Evolutionary conservation across 2,797 vertebrate genomes (phyloP).

Genomic region (Emys orbicularis): DNA sequence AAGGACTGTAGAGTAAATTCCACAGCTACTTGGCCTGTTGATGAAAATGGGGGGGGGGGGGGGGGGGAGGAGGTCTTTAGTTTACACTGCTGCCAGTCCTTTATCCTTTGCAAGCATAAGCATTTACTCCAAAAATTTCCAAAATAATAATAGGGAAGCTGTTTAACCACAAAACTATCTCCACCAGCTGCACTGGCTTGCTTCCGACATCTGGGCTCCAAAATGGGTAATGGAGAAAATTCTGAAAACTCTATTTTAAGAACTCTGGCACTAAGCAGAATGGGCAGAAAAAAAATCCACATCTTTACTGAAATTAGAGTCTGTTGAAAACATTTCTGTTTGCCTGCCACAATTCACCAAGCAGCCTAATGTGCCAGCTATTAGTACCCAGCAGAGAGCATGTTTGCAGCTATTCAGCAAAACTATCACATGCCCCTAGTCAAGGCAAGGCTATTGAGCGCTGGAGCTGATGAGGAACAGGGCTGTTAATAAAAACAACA

Average conservation of each 20-base stretch:
- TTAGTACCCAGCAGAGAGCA: conserved; percentile 74
- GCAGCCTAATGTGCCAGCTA: conserved; percentile 67
- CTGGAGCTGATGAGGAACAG: conserved; percentile 56
- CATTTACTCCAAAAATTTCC: conserved; percentile 16
- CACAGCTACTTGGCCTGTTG: neutral
- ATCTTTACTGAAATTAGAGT: conserved; percentile 76
- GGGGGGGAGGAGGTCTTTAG: neutral
- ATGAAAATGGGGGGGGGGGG: neutral
- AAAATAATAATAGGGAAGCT: conserved; percentile 54
- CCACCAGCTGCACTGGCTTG: conserved; percentile 80
- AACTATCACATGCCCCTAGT: conserved; percentile 45
- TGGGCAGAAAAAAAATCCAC: conserved; percentile 44
- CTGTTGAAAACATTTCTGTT: conserved; percentile 74
- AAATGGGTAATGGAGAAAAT: conserved; percentile 72
- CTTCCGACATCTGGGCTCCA: conserved; percentile 77
- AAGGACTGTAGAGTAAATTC: neutral
- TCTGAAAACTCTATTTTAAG: conserved; percentile 81
- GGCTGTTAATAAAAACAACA: conserved; percentile 60
- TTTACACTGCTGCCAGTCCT: neutral
- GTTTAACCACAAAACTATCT: conserved; percentile 64
- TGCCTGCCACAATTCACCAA: conserved; percentile 72
- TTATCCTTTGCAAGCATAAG: conserved; percentile 26
- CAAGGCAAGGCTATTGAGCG: conserved; percentile 56
- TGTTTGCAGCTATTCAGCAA: conserved; percentile 70
- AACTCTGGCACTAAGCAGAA: conserved; percentile 71